Evolutionary conservation across 1,140 invertebrate species (phyloP).

Genomic region (Hormaphis cornu): DNA sequence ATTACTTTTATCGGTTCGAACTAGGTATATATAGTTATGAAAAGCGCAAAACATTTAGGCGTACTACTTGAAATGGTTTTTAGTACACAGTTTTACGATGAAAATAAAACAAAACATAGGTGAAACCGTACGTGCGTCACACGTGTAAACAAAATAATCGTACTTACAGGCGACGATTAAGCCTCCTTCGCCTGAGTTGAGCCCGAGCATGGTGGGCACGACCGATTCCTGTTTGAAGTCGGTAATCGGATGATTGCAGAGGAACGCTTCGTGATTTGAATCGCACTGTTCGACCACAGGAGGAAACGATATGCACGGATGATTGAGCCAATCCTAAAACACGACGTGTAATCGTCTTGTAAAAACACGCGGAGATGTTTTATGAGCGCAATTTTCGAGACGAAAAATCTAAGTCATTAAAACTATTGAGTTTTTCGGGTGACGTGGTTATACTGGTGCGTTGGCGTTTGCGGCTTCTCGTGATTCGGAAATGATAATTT

Average conservation of each 20-base stretch:
- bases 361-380: too few species aligned
- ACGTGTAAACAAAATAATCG: not conserved
- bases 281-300: conserved; percentile 13
- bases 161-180: conserved; percentile 51
- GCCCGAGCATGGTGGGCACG: conserved; percentile 58
- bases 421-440: too few species aligned
- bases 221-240: conserved; percentile 37
- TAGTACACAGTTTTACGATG: not conserved
- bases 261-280: conserved; percentile 2
- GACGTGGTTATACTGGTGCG: too few species aligned
- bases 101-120: not conserved
- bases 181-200: conserved; percentile 58
- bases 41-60: too few species aligned
- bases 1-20: too few species aligned
- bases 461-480: too few species aligned
- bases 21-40: too few species aligned
- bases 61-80: too few species aligned
- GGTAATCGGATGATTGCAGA: conserved; percentile 1
- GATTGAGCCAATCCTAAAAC: conserved; percentile 9
- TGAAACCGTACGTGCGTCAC: not conserved
- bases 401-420: too few species aligned
- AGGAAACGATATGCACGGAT: not conserved
- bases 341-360: not conserved
- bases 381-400: too few species aligned
- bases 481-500: too few species aligned